A percentile compares a stretch with the other conserved stretches of the same genome.
Conservation (phyloP, 2,888 invertebrate genomes). For the Tanaodytes sp. region DNA sequence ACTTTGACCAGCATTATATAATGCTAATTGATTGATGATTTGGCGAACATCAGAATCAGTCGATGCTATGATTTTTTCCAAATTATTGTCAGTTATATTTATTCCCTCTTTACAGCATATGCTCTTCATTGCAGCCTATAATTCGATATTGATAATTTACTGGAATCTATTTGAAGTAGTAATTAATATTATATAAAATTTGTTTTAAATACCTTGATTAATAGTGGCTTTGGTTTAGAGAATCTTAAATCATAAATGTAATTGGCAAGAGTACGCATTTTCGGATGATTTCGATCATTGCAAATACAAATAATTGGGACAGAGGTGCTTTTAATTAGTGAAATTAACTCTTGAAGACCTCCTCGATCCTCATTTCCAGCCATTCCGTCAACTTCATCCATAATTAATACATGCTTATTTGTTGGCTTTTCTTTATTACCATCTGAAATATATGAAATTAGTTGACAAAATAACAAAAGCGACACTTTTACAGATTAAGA, state of each 20-base stretch:
- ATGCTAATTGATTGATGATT: constrained; percentile 89
- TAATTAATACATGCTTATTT: constrained; percentile 90
- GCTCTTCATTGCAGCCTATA: constrained; percentile 89
- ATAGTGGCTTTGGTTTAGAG: constrained; percentile 87
- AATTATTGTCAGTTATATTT: constrained; percentile 82
- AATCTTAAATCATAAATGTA: constrained; percentile 95
- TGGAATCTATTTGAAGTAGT: too few species aligned
- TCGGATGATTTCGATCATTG: constrained; percentile 94
- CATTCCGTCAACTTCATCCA: constrained; percentile 99
- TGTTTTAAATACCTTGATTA: constrained; percentile 81
- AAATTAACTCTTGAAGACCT: constrained; percentile 94
- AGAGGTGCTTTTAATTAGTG: constrained; percentile 88
- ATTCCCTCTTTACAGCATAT: constrained; percentile 93
- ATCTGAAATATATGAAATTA: constrained; percentile 24
- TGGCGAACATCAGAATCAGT: constrained; percentile 96
- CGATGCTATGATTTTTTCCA: constrained; percentile 87
- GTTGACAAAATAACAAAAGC: background rate
- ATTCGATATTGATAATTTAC: too few species aligned
- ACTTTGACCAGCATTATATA: constrained; percentile 77
- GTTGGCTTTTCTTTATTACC: constrained; percentile 59
- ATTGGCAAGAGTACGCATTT: constrained; percentile 93
- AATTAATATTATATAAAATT: too few species aligned
- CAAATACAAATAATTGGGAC: constrained; percentile 97
- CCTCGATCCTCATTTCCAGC: constrained; percentile 99
- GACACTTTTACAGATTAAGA: background rate